Percentiles rank a stretch among this genome's conserved stretches.
Evolutionary conservation across 1,140 invertebrate species (phyloP).

Genomic region (Daktulosphaira vitifoliae): DNA sequence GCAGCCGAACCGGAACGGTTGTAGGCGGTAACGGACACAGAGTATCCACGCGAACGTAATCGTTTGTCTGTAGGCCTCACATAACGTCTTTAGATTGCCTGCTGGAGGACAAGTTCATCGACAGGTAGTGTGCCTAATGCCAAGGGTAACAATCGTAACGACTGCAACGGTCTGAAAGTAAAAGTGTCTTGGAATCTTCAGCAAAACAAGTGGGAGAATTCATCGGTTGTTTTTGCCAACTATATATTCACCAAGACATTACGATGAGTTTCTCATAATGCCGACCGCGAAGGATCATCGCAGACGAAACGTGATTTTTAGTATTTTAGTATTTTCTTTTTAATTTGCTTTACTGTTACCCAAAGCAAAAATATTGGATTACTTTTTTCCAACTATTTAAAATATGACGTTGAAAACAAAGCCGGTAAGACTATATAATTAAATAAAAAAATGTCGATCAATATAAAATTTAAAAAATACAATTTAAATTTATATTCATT

Average conservation of each 20-base stretch:
- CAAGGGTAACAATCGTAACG: conserved; percentile 14
- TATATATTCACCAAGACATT: background rate
- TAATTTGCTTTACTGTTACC: background rate
- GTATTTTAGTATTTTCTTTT: background rate
- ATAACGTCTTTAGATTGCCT: background rate
- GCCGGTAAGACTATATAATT: conserved; percentile 27
- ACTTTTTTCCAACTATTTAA: background rate
- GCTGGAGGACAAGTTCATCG: conserved; percentile 4
- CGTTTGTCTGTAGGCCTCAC: background rate
- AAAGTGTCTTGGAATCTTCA: background rate
- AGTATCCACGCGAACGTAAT: no score
- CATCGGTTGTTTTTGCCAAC: no score
- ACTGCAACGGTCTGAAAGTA: background rate
- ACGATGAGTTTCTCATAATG: conserved; percentile 1
- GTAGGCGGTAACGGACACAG: background rate
- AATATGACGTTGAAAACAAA: background rate
- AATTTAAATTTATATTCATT: no score
- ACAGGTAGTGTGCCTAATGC: background rate
- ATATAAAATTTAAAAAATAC: no score
- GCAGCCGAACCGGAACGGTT: conserved; percentile 1
- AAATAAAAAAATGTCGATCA: no score
- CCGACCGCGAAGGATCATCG: conserved; percentile 1
- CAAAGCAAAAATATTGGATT: background rate
- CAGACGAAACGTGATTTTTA: no score
- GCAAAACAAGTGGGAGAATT: background rate